Evolutionary conservation across 2,888 invertebrate genomes (phyloP).

Genomic region (Thyatira batis): DNA sequence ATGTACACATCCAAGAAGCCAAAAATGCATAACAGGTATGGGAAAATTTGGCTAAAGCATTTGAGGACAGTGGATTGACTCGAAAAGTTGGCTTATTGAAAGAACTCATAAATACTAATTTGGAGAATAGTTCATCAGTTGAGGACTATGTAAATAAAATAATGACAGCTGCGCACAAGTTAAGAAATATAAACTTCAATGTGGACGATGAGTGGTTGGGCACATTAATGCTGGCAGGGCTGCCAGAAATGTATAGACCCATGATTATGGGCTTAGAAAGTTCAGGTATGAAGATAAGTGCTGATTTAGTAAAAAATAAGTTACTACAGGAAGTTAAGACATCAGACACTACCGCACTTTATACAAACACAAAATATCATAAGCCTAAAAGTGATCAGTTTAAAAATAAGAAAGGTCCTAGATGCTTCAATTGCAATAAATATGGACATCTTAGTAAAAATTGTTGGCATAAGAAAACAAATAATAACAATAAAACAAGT

Average conservation of each 20-base stretch:
- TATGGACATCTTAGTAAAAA: constrained; percentile 10
- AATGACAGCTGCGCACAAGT: constrained; percentile 13
- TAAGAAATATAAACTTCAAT: constrained; percentile 15
- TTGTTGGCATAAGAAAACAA: constrained; percentile 6
- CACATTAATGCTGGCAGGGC: neutral
- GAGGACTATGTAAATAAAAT: constrained; percentile 19
- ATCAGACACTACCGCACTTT: neutral
- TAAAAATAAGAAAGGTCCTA: too few relatives aligned
- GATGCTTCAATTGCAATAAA: constrained; percentile 13
- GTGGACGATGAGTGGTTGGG: neutral
- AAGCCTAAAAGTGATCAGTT: neutral
- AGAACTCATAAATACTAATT: constrained; percentile 14
- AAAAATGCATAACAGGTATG: neutral
- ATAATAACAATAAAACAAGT: constrained; percentile 3
- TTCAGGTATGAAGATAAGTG: neutral
- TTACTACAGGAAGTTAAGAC: neutral
- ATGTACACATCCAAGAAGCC: too few relatives aligned
- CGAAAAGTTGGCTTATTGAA: constrained; percentile 14
- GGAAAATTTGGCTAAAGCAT: constrained; percentile 5
- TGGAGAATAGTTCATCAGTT: constrained; percentile 11
- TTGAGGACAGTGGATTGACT: constrained; percentile 11
- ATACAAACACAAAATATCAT: neutral
- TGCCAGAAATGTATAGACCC: neutral
- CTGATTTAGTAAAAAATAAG: neutral
- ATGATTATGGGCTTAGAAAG: neutral